Conservation (phyloP, 1,140 invertebrate genomes). For the Riptortus pedestris region DNA sequence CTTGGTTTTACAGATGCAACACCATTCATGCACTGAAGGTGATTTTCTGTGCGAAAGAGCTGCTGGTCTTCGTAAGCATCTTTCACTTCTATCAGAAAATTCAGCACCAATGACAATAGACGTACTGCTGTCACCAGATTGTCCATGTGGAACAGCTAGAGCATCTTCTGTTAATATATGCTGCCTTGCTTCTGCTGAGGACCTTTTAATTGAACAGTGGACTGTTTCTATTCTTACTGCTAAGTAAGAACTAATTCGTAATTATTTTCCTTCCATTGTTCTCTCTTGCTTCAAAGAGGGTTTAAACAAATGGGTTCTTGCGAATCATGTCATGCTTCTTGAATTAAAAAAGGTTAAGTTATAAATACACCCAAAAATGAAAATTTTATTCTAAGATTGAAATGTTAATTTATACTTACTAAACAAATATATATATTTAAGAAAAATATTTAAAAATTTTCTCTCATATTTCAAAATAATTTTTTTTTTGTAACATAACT, state of each 20-base stretch:
- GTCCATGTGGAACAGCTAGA: conserved; percentile 46
- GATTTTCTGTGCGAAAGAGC: conserved; percentile 43
- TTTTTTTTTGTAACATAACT: too few species aligned
- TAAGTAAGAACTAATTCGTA: conserved; percentile 47
- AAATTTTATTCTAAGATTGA: too few species aligned
- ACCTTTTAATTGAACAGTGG: conserved; percentile 63
- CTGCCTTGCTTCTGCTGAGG: conserved; percentile 40
- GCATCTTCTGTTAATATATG: conserved; percentile 40
- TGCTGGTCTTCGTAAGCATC: conserved; percentile 43
- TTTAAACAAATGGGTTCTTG: background rate
- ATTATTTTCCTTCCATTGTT: background rate
- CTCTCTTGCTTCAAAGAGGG: background rate
- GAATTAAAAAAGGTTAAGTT: background rate
- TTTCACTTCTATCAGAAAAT: conserved; percentile 46
- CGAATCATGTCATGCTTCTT: background rate
- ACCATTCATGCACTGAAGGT: conserved; percentile 5
- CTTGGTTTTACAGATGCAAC: background rate
- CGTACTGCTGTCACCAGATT: conserved; percentile 56
- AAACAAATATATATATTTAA: too few species aligned
- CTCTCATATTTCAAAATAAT: too few species aligned
- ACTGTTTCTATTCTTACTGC: conserved; percentile 50
- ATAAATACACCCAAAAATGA: too few species aligned
- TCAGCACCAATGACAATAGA: conserved; percentile 58
- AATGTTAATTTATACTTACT: too few species aligned
- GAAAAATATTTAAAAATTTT: too few species aligned